Conservation (phyloP, 1,140 invertebrate species). For the Sitodiplosis mosellana region DNA sequence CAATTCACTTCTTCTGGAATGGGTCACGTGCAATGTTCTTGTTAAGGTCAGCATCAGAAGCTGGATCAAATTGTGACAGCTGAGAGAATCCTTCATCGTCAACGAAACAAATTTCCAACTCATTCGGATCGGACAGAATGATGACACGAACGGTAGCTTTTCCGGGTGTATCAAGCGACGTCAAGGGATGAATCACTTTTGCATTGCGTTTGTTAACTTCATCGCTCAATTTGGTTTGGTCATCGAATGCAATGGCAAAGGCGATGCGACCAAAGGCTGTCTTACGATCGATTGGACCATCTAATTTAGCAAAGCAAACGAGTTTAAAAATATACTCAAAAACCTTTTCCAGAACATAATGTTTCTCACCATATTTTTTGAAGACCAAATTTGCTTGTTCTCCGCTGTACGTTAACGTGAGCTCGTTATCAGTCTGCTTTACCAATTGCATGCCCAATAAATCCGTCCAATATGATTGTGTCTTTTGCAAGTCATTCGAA, state of each 20-base stretch:
- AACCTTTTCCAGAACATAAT: no score
- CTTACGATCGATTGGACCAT: slow-evolving; percentile 55
- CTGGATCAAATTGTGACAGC: slow-evolving; percentile 71
- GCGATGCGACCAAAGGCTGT: slow-evolving; percentile 90
- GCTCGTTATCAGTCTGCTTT: slow-evolving; percentile 33
- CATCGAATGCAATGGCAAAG: slow-evolving; percentile 62
- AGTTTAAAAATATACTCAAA: no score
- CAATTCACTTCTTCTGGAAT: slow-evolving; percentile 13
- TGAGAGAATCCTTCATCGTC: slow-evolving; percentile 86
- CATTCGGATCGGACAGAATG: slow-evolving; percentile 90
- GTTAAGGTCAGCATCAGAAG: slow-evolving; percentile 60
- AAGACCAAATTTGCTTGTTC: slow-evolving; percentile 61
- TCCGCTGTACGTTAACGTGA: slow-evolving; percentile 48
- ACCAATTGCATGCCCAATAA: slow-evolving; percentile 56
- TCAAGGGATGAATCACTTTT: slow-evolving; percentile 71
- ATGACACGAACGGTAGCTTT: slow-evolving; percentile 92
- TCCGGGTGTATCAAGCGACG: slow-evolving; percentile 84
- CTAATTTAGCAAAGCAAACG: no score
- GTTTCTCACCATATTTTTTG: slow-evolving; percentile 41
- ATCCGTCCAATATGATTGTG: slow-evolving; percentile 67
- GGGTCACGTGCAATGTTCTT: slow-evolving; percentile 42
- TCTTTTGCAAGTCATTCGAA: slow-evolving; percentile 55
- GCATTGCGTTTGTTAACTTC: slow-evolving; percentile 50
- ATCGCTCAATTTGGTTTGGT: slow-evolving; percentile 56
- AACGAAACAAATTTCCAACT: slow-evolving; percentile 97